Conservation (phyloP, 1,140 invertebrate genomes). For the Myzus persicae region DNA sequence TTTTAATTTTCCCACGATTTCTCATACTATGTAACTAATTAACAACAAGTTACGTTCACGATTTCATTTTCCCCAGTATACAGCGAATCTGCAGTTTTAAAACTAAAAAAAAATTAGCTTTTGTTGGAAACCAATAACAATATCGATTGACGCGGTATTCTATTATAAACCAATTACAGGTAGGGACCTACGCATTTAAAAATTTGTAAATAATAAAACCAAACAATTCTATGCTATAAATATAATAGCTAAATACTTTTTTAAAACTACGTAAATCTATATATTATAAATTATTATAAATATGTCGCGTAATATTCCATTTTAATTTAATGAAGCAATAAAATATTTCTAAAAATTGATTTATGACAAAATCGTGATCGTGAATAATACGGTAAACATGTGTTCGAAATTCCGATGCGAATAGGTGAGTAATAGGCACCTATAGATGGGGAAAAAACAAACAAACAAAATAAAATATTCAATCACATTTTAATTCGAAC, state of each 20-base stretch:
- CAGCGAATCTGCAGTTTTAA: background rate
- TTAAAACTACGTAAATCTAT: background rate
- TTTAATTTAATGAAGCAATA: background rate
- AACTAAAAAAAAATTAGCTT: slow-evolving; percentile 9
- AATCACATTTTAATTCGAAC: background rate
- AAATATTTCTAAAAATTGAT: background rate
- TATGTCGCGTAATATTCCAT: background rate
- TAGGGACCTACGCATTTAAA: no score
- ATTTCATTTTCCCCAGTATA: background rate
- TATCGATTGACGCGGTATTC: background rate
- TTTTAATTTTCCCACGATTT: slow-evolving; percentile 27
- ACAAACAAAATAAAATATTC: background rate
- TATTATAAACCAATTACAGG: background rate
- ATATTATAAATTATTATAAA: no score
- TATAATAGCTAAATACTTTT: background rate
- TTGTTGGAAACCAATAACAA: background rate
- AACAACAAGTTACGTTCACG: background rate
- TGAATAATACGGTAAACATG: slow-evolving; percentile 26
- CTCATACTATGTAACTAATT: background rate
- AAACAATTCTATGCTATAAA: background rate
- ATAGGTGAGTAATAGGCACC: background rate
- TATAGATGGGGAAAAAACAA: background rate
- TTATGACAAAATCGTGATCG: background rate
- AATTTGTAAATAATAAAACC: background rate
- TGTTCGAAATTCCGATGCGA: background rate